Base-by-base conservation (phyloP, 2,797 vertebrate genomes). In the Petrocephalus sullivani region DNA sequence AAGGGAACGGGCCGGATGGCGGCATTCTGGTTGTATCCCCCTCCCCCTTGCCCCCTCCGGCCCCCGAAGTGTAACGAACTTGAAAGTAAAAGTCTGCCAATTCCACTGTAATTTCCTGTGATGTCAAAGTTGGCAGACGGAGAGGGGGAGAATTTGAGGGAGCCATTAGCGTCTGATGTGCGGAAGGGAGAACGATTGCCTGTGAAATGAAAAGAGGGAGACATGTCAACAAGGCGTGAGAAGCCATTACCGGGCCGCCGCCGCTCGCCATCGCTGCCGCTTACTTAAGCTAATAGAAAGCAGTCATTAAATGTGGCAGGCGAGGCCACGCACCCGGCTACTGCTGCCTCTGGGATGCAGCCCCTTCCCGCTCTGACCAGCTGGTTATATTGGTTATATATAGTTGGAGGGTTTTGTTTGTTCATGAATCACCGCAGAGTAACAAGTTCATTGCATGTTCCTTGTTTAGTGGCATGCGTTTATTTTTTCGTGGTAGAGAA, bases 141-240 rank as follows among this genome's bases (percentile, higher is more conserved):
- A 93, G 93, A 95, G 93, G 94, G 94, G 95, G 95, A 94, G 93
- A 94, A 95, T 94, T 95, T 95, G 96, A 94, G 95, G 94, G 93
- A 94, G 95, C 95, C 94, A 95, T 95, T 95, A 94, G 93, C 91
- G 93, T 95, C 95, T 95, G 95, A 96, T 95, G 94, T 95, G 94
- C 94, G 93, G 89, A 93, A 89, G 90, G 54, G 56, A 91, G 91
- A 92, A 91, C 91, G 90, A 94, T 92, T 93, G 94, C 92, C 91
- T 94, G 92, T 91, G 93, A 94, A 94, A 94, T 94, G 92, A 95
- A 93, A 91, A 90, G 90, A 88, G 90, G 89, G 91, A 91, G 92
- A 90, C 92, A 93, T 95, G 94, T 95, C 94, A 95, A 91, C 89
- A 90, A 92, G 91, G 94, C 93, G 93, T 91, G 91, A 93, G 93